Conservation (phyloP, 2,888 invertebrate genomes). For the Lumbricus terrestris region DNA sequence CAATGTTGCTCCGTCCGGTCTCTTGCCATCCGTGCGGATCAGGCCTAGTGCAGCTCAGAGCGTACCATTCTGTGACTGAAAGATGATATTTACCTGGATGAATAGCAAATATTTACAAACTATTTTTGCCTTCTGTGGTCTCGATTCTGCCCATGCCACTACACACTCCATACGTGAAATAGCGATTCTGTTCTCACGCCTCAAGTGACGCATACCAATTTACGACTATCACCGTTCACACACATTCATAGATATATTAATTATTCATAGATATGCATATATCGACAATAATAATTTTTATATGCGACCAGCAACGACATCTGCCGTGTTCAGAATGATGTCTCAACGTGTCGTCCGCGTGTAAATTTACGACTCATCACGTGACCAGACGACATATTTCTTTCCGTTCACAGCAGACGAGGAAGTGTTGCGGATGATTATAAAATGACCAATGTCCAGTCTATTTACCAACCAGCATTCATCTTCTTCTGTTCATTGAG, state of each 20-base stretch:
- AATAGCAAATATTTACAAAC: neutral
- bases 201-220: neutral
- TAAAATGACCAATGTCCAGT: neutral
- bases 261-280: no score
- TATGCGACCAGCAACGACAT: neutral
- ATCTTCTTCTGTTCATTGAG: neutral
- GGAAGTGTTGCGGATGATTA: neutral
- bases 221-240: neutral
- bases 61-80: no score
- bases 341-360: neutral
- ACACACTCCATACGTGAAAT: neutral
- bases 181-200: neutral
- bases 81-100: no score
- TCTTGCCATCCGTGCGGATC: no score
- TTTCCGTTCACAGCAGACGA: neutral
- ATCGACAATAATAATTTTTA: neutral
- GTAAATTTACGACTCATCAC: neutral
- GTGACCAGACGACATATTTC: neutral
- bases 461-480: neutral
- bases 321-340: neutral
- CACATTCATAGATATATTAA: no score
- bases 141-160: neutral
- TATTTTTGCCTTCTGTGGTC: neutral
- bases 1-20: no score
- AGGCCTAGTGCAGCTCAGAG: no score